Evolutionary conservation across 2,888 invertebrate genomes (phyloP).

Genomic region (Hanleya hanleyi): DNA sequence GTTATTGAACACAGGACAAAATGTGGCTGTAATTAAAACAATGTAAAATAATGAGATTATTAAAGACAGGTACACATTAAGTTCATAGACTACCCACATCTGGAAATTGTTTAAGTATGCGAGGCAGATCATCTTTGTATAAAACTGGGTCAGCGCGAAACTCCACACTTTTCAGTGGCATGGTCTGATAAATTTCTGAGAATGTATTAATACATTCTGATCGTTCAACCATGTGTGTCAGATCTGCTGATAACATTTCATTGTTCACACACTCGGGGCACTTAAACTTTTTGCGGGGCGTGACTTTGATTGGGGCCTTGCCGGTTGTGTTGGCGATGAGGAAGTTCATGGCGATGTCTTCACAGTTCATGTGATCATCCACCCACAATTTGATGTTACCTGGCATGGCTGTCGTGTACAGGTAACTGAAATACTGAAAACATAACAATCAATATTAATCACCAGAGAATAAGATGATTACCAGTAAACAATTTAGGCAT

Average conservation of each 20-base stretch:
- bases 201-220: constrained; percentile 91
- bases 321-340: constrained; percentile 93
- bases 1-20: too few relatives aligned
- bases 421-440: constrained; percentile 88
- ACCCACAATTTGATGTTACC: constrained; percentile 90
- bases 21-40: too few relatives aligned
- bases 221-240: constrained; percentile 90
- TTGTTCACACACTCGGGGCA: constrained; percentile 95
- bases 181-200: constrained; percentile 85
- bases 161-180: constrained; percentile 92
- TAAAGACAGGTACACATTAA: too few relatives aligned
- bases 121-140: constrained; percentile 83
- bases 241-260: constrained; percentile 94
- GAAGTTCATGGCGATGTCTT: constrained; percentile 99
- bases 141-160: constrained; percentile 96
- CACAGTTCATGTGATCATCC: constrained; percentile 97
- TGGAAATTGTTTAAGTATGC: constrained; percentile 84
- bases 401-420: constrained; percentile 93
- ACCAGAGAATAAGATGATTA: not conserved
- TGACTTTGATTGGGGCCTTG: constrained; percentile 92
- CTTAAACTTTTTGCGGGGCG: constrained; percentile 96
- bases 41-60: too few relatives aligned
- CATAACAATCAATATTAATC: too few relatives aligned
- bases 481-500: not conserved
- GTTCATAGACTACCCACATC: constrained; percentile 88